Conservation (phyloP, 2,888 invertebrate genomes). For the Syrphus vitripennis region DNA sequence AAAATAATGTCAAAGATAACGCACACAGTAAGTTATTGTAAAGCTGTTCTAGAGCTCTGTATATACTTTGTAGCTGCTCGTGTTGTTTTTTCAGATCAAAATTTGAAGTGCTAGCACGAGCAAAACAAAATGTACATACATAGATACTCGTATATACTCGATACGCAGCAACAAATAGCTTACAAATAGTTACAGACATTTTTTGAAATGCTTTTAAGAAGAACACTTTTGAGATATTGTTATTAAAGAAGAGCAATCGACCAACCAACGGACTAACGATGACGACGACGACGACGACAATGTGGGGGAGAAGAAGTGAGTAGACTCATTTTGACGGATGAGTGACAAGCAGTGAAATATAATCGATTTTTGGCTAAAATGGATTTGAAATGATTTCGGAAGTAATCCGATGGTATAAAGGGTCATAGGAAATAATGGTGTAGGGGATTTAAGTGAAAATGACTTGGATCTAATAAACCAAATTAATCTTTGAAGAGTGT, state of each 20-base stretch:
- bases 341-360: conserved; percentile 53
- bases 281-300: background rate
- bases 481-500: conserved; percentile 14
- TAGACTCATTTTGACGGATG: conserved; percentile 42
- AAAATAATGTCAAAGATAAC: conserved; percentile 39
- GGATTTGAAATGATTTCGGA: conserved; percentile 51
- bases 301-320: background rate
- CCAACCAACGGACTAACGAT: background rate
- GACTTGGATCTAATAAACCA: conserved; percentile 21
- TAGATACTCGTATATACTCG: background rate
- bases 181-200: conserved; percentile 47
- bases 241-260: conserved; percentile 12
- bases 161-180: conserved; percentile 37
- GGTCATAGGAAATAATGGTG: background rate
- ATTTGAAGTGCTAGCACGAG: conserved; percentile 17
- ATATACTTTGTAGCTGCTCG: background rate
- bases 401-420: conserved; percentile 14
- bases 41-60: background rate
- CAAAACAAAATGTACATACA: background rate
- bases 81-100: conserved; percentile 32
- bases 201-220: conserved; percentile 63
- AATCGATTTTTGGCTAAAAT: conserved; percentile 43
- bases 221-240: conserved; percentile 35
- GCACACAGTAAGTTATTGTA: conserved; percentile 2
- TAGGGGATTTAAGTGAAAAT: conserved; percentile 6